Evolutionary conservation across 2,888 invertebrate species (phyloP).

Genomic region (Chymomyza fuscimana): DNA sequence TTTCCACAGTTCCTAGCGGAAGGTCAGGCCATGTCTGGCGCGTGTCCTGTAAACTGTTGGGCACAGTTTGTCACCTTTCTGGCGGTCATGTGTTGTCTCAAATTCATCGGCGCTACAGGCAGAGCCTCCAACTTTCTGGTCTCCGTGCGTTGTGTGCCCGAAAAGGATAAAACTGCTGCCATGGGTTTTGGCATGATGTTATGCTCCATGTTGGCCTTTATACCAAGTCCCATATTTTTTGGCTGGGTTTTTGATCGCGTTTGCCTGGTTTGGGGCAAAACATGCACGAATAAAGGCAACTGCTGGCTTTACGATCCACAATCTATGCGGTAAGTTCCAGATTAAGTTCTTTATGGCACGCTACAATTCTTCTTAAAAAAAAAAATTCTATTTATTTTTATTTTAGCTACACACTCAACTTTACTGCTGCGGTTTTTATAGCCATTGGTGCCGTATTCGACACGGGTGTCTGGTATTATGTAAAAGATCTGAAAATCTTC

Average conservation of each 20-base stretch:
- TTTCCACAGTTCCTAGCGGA: slow-evolving; percentile 49
- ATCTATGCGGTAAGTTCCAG: slow-evolving; percentile 79
- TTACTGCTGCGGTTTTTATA: slow-evolving; percentile 84
- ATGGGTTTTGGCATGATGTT: slow-evolving; percentile 86
- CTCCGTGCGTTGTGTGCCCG: slow-evolving; percentile 84
- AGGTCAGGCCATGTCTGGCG: slow-evolving; percentile 81
- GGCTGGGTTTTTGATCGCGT: slow-evolving; percentile 84
- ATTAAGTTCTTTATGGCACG: neutral
- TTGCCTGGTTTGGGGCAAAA: slow-evolving; percentile 87
- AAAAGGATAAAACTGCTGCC: slow-evolving; percentile 86
- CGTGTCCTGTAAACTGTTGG: slow-evolving; percentile 83
- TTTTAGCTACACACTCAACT: slow-evolving; percentile 83
- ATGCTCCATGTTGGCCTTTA: slow-evolving; percentile 86
- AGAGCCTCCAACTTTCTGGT: slow-evolving; percentile 84
- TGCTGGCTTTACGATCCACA: slow-evolving; percentile 88
- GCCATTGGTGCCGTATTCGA: slow-evolving; percentile 85
- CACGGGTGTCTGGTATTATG: slow-evolving; percentile 85
- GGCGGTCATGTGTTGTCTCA: slow-evolving; percentile 82
- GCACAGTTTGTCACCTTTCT: slow-evolving; percentile 82
- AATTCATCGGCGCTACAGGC: slow-evolving; percentile 83
- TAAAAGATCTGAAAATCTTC: slow-evolving; percentile 85
- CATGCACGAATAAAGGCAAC: slow-evolving; percentile 85
- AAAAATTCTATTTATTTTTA: neutral
- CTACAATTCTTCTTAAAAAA: neutral
- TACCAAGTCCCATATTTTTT: slow-evolving; percentile 88